A percentile compares a stretch with the other conserved stretches of the same genome.
Evolutionary conservation across 2,888 invertebrate species (phyloP).

Genomic region (Lycaena phlaeas): DNA sequence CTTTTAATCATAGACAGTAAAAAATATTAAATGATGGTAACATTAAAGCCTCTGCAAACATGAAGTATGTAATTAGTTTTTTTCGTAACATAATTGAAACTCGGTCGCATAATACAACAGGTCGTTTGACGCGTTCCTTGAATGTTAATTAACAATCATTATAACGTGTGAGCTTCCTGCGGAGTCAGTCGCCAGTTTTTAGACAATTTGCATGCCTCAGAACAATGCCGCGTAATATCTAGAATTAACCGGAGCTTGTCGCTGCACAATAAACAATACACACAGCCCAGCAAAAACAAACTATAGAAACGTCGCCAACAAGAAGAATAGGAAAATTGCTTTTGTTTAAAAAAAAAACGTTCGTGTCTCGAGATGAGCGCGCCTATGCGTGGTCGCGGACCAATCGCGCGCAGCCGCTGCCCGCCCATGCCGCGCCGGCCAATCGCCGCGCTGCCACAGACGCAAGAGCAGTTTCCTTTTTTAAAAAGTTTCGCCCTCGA

Average conservation of each 20-base stretch:
- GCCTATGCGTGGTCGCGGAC: slow-evolving; percentile 50
- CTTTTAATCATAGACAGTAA: too few species aligned
- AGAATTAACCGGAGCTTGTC: slow-evolving; percentile 68
- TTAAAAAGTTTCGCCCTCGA: slow-evolving; percentile 66
- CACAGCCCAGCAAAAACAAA: slow-evolving; percentile 62
- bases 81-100: too few species aligned
- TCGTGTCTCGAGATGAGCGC: slow-evolving; percentile 64
- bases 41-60: too few species aligned
- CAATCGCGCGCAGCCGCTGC: slow-evolving; percentile 50
- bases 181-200: slow-evolving; percentile 59
- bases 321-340: slow-evolving; percentile 73
- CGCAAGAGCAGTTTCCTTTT: slow-evolving; percentile 70
- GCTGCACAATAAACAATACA: slow-evolving; percentile 68
- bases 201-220: slow-evolving; percentile 52
- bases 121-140: slow-evolving; percentile 31
- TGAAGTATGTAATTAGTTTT: too few species aligned
- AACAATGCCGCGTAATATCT: slow-evolving; percentile 61
- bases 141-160: slow-evolving; percentile 50
- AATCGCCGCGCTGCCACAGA: slow-evolving; percentile 43
- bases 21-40: too few species aligned
- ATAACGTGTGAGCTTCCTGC: slow-evolving; percentile 25
- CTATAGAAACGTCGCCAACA: slow-evolving; percentile 64
- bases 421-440: slow-evolving; percentile 56
- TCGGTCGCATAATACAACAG: too few species aligned
- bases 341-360: slow-evolving; percentile 70